Percentiles rank a stretch among this genome's conserved stretches.
Evolutionary conservation across 2,888 invertebrate species (phyloP).

Genomic region (Oscheius myriophilus): DNA sequence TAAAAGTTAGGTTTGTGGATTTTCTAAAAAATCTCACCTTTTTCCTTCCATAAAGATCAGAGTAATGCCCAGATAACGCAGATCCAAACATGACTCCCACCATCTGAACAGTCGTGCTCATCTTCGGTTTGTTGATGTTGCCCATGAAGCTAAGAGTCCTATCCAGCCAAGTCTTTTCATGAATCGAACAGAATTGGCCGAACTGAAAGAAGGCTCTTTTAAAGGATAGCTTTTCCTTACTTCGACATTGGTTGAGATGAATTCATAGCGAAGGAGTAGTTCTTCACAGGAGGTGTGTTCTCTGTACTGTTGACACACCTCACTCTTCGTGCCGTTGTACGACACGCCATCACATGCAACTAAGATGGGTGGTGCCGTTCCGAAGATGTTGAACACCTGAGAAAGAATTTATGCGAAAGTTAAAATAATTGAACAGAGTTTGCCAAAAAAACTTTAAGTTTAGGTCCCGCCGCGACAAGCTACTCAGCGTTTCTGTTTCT

Average conservation of each 20-base stretch:
- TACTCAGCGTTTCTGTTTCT: too few relatives aligned
- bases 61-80: slow-evolving; percentile 49
- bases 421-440: too few relatives aligned
- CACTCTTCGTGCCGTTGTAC: slow-evolving; percentile 43
- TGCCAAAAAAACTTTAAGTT: too few relatives aligned
- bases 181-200: slow-evolving; percentile 16
- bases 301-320: slow-evolving; percentile 39
- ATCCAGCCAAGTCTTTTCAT: slow-evolving; percentile 34
- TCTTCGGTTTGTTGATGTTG: slow-evolving; percentile 43
- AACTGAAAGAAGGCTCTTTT: slow-evolving; percentile 18
- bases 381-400: slow-evolving; percentile 58
- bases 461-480: too few relatives aligned
- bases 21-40: slow-evolving; percentile 26
- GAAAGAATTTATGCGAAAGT: too few relatives aligned
- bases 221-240: slow-evolving; percentile 19
- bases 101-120: slow-evolving; percentile 54
- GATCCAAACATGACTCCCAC: slow-evolving; percentile 53
- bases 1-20: slow-evolving; percentile 12
- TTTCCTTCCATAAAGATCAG: slow-evolving; percentile 51
- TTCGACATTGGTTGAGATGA: slow-evolving; percentile 50
- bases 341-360: slow-evolving; percentile 42
- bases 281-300: slow-evolving; percentile 37
- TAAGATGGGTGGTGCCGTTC: slow-evolving; percentile 45
- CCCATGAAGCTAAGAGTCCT: slow-evolving; percentile 38
- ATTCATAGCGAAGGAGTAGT: slow-evolving; percentile 47